Base-by-base conservation (phyloP, 2,888 invertebrate genomes). In the Caenorhabditis becei region DNA sequence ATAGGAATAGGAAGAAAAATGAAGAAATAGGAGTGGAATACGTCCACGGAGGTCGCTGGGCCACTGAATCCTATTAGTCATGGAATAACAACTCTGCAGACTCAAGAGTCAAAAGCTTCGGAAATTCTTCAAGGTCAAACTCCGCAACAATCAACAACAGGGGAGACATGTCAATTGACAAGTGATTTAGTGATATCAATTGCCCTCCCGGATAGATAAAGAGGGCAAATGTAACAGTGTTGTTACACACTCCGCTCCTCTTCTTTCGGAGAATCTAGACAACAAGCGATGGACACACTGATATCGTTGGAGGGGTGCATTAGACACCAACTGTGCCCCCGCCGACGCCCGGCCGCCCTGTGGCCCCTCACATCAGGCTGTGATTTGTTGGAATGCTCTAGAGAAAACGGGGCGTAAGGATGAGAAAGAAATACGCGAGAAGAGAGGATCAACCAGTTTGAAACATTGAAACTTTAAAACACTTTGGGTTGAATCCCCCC, bases 141-240 rank as follows among this genome's bases (percentile, higher is more conserved):
- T 41, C 41, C 14, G 49, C 56, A 23, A 26, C 35, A 23, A 51
- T 58, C 59, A 70, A 51, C 70, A n/a, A 44, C 32, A 49, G 14
- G 41, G 5, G 44, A 16, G n/a, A 62, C 53, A 71, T 71, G 62
- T 63, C 72, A 56, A 56, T 63, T 47, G 49, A 11, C 49, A 14
- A 18, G 47, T 74, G 75, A 75, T 75, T 75, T 66, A 75, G 66
- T 65, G 75, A 61, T 75, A 75, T 75, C 26, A 67, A 75, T 75
- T 61, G 65, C 59, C 49, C 23, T 16, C 47, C 61, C 61, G 54
- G 63, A 62, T 37, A 56, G 35, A 66, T 14, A 41, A 63, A 47
- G 63, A 71, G 71, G 63, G 72, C 56, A 72, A 72, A 63, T 72
- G 72, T 72, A 72, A 72, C 72, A 63, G 72, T 72, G 72, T 63